A percentile compares a stretch with the other conserved stretches of the same genome.
Evolutionary conservation across 2,797 vertebrate genomes (phyloP).

Genomic region (Glossophaga mutica): DNA sequence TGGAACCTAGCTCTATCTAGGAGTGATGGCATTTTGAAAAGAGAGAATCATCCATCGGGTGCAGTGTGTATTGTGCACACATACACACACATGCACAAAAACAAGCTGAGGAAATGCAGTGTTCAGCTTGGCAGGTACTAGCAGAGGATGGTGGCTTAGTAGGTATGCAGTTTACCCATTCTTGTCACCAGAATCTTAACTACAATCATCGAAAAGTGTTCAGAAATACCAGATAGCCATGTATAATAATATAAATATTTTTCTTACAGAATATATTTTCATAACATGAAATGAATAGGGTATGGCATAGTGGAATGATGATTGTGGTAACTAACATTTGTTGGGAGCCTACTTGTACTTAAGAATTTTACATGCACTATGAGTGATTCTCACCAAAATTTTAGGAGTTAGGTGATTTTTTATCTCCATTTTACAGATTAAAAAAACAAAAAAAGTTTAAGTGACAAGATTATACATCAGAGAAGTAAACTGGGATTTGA

Average conservation of each 20-base stretch:
- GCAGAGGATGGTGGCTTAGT: not conserved
- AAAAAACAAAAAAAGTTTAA: not conserved
- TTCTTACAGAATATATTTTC: not conserved
- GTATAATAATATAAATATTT: not conserved
- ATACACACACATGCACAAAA: not conserved
- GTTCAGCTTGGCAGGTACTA: not conserved
- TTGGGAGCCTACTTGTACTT: not conserved
- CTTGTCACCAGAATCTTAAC: not conserved
- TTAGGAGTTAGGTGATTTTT: not conserved
- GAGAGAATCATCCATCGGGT: not conserved
- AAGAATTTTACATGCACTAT: not conserved
- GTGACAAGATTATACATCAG: not conserved
- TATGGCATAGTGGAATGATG: not conserved
- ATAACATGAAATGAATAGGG: not conserved
- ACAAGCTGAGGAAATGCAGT: not conserved
- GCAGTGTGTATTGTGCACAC: not conserved
- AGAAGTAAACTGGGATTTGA: not conserved
- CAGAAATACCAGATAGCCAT: not conserved
- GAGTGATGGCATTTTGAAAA: not conserved
- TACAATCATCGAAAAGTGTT: not conserved
- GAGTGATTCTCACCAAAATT: not conserved
- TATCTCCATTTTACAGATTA: not conserved
- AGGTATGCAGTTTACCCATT: not conserved
- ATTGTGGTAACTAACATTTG: not conserved
- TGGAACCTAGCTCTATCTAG: not conserved